A percentile compares a stretch with the other conserved stretches of the same genome.
Conservation (phyloP, 2,888 invertebrate genomes). For the Cephus pulcher region DNA sequence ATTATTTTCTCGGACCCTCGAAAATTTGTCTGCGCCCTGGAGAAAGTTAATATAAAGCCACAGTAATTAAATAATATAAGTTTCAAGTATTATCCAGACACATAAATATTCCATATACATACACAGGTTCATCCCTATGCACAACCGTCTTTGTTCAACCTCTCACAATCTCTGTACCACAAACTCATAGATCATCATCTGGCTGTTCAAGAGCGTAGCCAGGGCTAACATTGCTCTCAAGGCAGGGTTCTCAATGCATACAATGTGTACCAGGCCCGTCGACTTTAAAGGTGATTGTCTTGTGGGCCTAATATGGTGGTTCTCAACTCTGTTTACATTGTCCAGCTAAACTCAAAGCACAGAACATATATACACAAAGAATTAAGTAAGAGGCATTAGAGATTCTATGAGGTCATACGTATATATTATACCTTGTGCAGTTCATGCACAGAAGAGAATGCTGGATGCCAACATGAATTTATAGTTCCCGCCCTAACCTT, state of each 20-base stretch:
- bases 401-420: neutral
- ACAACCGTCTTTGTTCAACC: neutral
- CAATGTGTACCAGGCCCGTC: neutral
- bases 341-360: neutral
- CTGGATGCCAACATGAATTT: neutral
- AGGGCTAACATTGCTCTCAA: neutral
- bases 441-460: neutral
- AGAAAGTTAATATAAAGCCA: neutral
- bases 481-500: neutral
- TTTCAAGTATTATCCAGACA: neutral
- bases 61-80: neutral
- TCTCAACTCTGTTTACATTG: conserved; percentile 16
- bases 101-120: neutral
- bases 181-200: conserved; percentile 31
- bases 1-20: neutral
- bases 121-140: neutral
- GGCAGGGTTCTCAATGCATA: neutral
- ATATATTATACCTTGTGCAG: neutral
- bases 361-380: neutral
- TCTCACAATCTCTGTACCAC: conserved; percentile 21
- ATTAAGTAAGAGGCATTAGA: neutral
- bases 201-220: neutral
- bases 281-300: neutral
- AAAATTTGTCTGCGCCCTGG: neutral
- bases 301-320: neutral